Base-by-base conservation (phyloP, 2,797 vertebrate genomes). In the Vipera latastei region DNA sequence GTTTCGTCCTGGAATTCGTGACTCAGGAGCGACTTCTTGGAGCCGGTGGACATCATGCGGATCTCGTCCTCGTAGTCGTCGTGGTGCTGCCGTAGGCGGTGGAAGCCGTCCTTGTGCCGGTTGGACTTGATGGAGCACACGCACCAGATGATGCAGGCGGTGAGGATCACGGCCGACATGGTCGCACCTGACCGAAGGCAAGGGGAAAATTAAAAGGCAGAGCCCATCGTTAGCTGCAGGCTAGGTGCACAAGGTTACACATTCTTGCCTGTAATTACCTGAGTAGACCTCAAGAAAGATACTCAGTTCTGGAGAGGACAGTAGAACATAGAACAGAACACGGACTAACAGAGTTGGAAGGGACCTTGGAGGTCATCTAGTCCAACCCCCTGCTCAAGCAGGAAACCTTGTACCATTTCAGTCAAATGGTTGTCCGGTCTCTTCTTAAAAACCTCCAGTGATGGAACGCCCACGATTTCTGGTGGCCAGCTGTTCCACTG, bases 1-100 rank as follows among this genome's bases (percentile, higher is more conserved):
- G 99, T 99, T 95, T 99, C 99, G 9, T 99, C 99, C 98, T 99
- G 99, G 97, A 99, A 99, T 93, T 99, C 99, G 0, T 99, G 98
- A 96, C 98, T 99, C 51, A 99, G 98, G 85, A 99, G 98, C 8
- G 99, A 99, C 94, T 99, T 99, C 97, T 99, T 99, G 56, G 99
- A 99, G 96, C 99, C 98, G 0, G 99, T 99, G 44, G 99, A 98
- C 95, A 98, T 98, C 97, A 99, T 98, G 73, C 98, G 98, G 95
- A 99, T 98, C 96, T 99, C 99, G 0, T 99, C 99, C 44, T 99
- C 99, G 0, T 99, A 99, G 2, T 99, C 99, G 0, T 99, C 99
- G 0, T 99, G 97, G 97, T 99, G 98, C 97, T 99, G 99, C 83
- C 99, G 98, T 89, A 99, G 97, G 9, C 99, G 98, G 95, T 99